phyloP scores from a whole-genome alignment of 2,113 vertebrate genomes.

The Mystacornis crossleyi region DNA sequence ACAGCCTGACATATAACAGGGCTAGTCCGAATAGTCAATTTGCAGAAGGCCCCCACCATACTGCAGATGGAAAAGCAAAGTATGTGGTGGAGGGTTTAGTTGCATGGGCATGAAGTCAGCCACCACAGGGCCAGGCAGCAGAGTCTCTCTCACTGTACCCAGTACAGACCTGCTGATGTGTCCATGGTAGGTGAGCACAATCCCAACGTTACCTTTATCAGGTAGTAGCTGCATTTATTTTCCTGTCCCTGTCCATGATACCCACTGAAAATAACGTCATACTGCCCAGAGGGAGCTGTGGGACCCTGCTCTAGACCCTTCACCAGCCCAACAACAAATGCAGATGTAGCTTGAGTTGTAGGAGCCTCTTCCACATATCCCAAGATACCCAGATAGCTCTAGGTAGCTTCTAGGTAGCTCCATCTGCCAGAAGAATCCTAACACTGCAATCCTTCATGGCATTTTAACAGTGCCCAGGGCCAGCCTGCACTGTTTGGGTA shows the following conservation, averaged over 20 bases:
- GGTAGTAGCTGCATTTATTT: not conserved
- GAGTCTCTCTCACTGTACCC: not conserved
- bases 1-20: not conserved
- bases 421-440: not conserved
- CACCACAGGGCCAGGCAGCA: not conserved
- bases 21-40: rapidly evolving
- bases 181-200: not conserved
- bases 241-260: not conserved
- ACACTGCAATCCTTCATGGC: not conserved
- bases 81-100: not conserved
- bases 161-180: not conserved
- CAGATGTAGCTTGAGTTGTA: not conserved
- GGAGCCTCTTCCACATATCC: not conserved
- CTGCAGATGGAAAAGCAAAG: not conserved
- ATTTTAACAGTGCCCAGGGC: not conserved
- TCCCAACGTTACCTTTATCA: not conserved
- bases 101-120: not conserved
- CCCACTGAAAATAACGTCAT: not conserved
- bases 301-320: not conserved
- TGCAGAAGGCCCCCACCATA: not conserved
- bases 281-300: not conserved
- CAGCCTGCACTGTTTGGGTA: not conserved
- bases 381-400: not conserved
- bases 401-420: not conserved
- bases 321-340: no score